Evolutionary conservation across 2,888 invertebrate species (phyloP), one percentile per base, ranked within the genome.

Genomic region (Mesorhabditis spiculigera): DNA sequence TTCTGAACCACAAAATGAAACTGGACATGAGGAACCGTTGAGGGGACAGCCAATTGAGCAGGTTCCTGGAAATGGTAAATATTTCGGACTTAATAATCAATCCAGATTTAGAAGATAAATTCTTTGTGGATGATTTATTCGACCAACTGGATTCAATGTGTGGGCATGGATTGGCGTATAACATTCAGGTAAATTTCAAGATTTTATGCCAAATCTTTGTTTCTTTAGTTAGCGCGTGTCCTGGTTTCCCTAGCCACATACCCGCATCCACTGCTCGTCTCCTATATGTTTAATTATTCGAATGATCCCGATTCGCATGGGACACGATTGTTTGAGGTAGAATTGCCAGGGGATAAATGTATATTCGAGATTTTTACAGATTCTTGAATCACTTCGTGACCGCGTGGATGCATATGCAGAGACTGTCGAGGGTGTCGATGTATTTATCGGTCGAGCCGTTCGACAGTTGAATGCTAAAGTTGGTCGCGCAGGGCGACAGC

Each of bases 191-290:
- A 50, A 50, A n/a, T 13, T 13, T 13, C 8, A n/a, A 50, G n/a
- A 50, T 13, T 50, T 10, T 13, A 50, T 13, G n/a, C n/a, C 58
- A n/a, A 50, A 50, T 13, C 58, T 16, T 50, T 68, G 42, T 63
- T 43, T 64, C 70, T 81, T 4, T 79, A 81, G 67, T 65, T 84
- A n/a, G 72, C 77, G 44, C 92, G 93, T 5, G 89, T 95, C 44
- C 90, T 97, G 65, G 91, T 93, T 45, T 91, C 93, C 78, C 89
- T 97, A 77, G 92, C 94, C 5, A 90, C 92, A 72, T 92, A 93
- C 87, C 93, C 95, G 0, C 92, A 95, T 79, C 93, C 95, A 5
- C 88, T 96, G 69, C 89, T 96, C 68, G 90, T 93, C 76, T 92
- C 94, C 4, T 91, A 95, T 86, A 89, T 97, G 65, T 89, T 97